Evolutionary conservation across 2,797 vertebrate genomes (phyloP), one percentile per base, ranked within the genome.

Genomic region (Epinephelus awoara): DNA sequence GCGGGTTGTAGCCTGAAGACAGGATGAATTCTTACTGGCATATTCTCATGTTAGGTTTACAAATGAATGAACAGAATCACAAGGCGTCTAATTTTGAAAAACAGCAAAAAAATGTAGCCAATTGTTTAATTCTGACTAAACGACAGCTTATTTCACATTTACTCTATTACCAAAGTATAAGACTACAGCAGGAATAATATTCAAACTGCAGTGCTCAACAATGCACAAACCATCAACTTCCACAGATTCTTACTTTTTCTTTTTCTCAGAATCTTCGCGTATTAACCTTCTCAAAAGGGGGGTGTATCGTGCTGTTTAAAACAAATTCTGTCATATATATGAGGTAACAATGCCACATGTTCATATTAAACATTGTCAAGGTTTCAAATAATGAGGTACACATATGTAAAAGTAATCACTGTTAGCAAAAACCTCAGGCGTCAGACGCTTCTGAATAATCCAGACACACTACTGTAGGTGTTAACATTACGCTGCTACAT

Each of bases 181-280:
- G 12, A 19, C 14, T 29, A 55, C 17, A 80, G 34, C 4, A 57
- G 46, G 10, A 49, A 75, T 56, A 6, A 66, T 63, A 54, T 23
- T 47, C 34, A 80, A 2, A 51, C 47, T 27, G 51, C 51, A 38
- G n/a, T 8, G 6, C 47, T 18, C 51, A 61, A 52, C 42, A 52
- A 64, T 61, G 6, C 34, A 67, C 23, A 69, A 57, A 59, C 34
- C 44, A 38, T 55, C 38, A 56, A 34, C 46, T 56, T 21, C 11
- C 17, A n/a, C 18, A 75, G 51, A 61, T 78, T 51, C 15, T 51
- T 65, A 5, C 5, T 27, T 42, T 13, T 49, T 61, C 23, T 71
- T 55, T 21, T 5, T 58, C 57, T 65, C 11, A 6, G 15, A 23
- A 11, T 27, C 0, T 25, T 59, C 4, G 47, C 38, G 10, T 11